A percentile compares a stretch with the other conserved stretches of the same genome.
Evolutionary conservation across 2,888 invertebrate genomes (phyloP).

Genomic region (Lamproptera curius): DNA sequence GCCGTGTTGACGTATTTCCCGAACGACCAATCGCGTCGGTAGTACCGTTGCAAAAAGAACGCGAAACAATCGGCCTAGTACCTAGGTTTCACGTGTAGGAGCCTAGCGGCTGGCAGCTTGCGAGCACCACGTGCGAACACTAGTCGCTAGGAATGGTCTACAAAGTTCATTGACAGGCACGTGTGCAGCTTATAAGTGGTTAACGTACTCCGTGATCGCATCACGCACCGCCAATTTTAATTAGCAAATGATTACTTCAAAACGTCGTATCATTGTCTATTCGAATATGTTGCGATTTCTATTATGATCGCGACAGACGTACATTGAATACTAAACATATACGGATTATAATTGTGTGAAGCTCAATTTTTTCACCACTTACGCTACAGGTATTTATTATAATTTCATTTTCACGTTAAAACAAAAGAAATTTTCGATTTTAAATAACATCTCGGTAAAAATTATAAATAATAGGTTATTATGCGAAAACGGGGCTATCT

Average conservation of each 20-base stretch:
- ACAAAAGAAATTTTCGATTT: no score
- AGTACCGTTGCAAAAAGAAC: background rate
- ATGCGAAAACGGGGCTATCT: conserved; percentile 56
- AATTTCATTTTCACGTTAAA: no score
- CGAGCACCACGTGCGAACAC: conserved; percentile 41
- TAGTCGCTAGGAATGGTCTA: conserved; percentile 51
- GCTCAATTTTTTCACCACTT: conserved; percentile 22
- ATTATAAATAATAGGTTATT: conserved; percentile 20
- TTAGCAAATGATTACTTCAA: conserved; percentile 67
- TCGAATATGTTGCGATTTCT: conserved; percentile 51
- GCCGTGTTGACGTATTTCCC: background rate
- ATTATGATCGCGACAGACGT: conserved; percentile 47
- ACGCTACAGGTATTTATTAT: no score
- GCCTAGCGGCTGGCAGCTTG: conserved; percentile 30
- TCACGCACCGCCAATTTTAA: conserved; percentile 75
- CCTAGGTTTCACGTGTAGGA: conserved; percentile 12
- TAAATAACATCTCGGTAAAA: conserved; percentile 18
- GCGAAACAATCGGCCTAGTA: background rate
- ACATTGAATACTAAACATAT: conserved; percentile 54
- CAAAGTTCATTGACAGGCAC: conserved; percentile 76
- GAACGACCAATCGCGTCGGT: background rate
- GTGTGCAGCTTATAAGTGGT: conserved; percentile 70
- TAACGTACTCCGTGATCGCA: conserved; percentile 63
- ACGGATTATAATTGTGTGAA: conserved; percentile 36
- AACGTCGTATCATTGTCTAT: conserved; percentile 53